These are phyloP conservation scores for Limnephilus rhombicus DNA, from an alignment of 2,888 invertebrate species.

Conservation along the genomic window DNA sequence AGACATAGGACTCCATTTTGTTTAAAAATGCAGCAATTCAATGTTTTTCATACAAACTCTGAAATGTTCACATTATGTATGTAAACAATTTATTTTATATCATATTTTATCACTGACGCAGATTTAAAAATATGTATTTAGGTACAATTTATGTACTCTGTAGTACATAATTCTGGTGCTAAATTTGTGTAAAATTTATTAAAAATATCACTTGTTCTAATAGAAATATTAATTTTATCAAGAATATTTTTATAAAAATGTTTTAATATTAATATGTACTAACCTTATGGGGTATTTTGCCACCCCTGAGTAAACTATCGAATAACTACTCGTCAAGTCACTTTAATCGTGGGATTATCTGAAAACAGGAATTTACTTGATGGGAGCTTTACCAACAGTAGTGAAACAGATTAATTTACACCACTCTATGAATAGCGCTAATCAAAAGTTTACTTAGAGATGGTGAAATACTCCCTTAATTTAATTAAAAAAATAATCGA, in stretches of 20 bases:
- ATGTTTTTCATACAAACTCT: neutral
- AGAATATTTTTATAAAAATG: neutral
- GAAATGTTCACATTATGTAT: neutral
- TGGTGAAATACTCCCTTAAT: neutral
- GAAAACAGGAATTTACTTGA: no score
- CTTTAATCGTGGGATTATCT: no score
- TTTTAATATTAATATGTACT: neutral
- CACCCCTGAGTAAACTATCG: no score
- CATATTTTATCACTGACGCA: neutral
- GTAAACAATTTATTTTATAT: neutral
- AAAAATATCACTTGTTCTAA: neutral
- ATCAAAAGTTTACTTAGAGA: no score
- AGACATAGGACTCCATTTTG: no score
- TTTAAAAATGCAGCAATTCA: neutral
- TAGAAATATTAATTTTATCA: neutral
- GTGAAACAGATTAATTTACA: no score
- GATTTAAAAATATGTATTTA: neutral
- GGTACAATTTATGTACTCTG: neutral
- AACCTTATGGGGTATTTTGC: neutral
- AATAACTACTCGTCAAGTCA: no score
- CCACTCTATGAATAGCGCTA: no score
- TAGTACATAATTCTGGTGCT: neutral
- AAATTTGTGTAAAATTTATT: neutral
- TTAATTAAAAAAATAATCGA: neutral
- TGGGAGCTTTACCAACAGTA: no score